These are phyloP conservation scores for Dreissena rostriformis DNA, from an alignment of 1,140 invertebrate species.

Conservation along the genomic window DNA sequence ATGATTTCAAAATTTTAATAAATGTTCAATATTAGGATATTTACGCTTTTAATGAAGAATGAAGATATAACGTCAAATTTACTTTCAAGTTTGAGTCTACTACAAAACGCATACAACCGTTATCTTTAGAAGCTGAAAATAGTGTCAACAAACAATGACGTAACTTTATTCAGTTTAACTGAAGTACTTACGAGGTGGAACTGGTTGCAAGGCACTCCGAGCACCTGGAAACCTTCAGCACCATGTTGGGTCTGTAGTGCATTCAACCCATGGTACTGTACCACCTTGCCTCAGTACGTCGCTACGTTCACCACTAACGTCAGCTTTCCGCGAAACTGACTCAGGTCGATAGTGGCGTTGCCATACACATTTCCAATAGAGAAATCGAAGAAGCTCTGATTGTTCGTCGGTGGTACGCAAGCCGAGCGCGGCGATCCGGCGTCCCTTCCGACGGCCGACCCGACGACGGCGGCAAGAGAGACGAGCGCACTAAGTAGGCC, in stretches of 20 bases:
- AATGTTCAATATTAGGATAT: no score
- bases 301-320: slow-evolving; percentile 83
- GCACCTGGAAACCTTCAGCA: slow-evolving; percentile 77
- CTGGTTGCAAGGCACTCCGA: slow-evolving; percentile 84
- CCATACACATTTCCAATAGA: slow-evolving; percentile 46
- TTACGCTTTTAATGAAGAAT: no score
- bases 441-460: neutral
- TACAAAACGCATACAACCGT: no score
- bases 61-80: no score
- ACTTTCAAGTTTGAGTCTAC: no score
- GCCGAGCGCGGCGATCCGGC: slow-evolving; percentile 6
- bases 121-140: no score
- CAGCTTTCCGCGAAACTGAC: slow-evolving; percentile 72
- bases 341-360: slow-evolving; percentile 52
- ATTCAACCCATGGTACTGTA: slow-evolving; percentile 79
- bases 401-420: slow-evolving; percentile 2
- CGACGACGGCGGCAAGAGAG: slow-evolving; percentile 18
- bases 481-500: slow-evolving; percentile 32
- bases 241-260: slow-evolving; percentile 69
- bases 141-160: no score
- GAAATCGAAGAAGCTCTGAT: slow-evolving; percentile 61
- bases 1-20: no score
- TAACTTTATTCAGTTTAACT: no score
- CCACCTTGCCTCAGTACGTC: slow-evolving; percentile 81
- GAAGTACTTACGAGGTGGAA: slow-evolving; percentile 79